Base-by-base conservation (phyloP, 2,797 vertebrate genomes). In the Anguilla marmorata region DNA sequence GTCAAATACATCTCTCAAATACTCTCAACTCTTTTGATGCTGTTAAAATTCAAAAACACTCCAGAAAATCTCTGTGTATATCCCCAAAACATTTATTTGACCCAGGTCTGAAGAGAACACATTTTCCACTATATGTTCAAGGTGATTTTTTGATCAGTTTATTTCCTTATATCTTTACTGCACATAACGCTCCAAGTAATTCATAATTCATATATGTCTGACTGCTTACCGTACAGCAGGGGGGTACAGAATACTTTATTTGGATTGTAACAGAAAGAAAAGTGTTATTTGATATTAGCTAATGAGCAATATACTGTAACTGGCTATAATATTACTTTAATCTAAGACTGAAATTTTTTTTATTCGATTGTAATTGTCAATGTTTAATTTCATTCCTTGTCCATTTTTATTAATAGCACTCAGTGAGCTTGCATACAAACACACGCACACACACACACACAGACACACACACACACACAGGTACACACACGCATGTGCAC, bases 401-500 rank as follows among this genome's bases (percentile, higher is more conserved):
- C 58, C 58, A 7, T 11, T 52, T 7, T 52, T 52, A 52, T 52
- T 52, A 52, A 52, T 52, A 52, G 50, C 11, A 11, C 11, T 52
- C 6, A 2, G 12, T 56, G 54, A 56, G 54, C 54, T 12, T 14
- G 12, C 54, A 56, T 11, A 56, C 56, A 21, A 16, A 48, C 48
- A 48, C 37, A 69, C 76, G 33, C 84, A 14, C 54, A 56, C 54
- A 56, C 54, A 56, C 54, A 56, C 82, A 89, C 89, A 90, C 89
- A 91, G 89, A 90, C 30, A 88, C 87, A 88, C 80, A 87, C 27
- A 85, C 82, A 89, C 89, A 90, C 91, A 93, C 87, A 86, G 87
- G 85, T 90, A 92, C 93, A 94, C 94, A 93, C 84, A 94, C 90
- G 88, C 89, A 92, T 91, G 90, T 93, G 94, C 91, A 87, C 85